Conservation (phyloP, 2,888 invertebrate genomes). For the Myopa tessellatipennis region DNA sequence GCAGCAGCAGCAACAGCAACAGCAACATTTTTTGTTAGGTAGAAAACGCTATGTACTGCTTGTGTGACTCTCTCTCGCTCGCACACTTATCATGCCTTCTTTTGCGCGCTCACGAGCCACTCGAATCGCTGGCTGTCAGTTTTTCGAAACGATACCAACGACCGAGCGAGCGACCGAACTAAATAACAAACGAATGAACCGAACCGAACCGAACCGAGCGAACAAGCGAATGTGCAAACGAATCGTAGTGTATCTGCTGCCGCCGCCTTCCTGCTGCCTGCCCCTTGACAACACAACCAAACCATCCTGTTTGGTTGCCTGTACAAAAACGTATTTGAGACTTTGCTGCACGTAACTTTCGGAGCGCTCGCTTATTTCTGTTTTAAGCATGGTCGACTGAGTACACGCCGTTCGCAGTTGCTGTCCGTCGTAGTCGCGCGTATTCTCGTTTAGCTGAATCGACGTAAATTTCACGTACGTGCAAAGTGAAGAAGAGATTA, state of each 20-base stretch:
- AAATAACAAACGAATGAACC: slow-evolving; percentile 40
- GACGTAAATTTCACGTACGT: slow-evolving; percentile 41
- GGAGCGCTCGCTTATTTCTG: slow-evolving; percentile 63
- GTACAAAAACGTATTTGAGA: slow-evolving; percentile 41
- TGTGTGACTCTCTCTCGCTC: slow-evolving; percentile 5
- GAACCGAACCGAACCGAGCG: slow-evolving; percentile 12
- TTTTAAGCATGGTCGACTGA: slow-evolving; percentile 65
- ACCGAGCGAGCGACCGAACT: slow-evolving; percentile 23
- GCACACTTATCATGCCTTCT: slow-evolving; percentile 7
- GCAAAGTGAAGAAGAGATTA: slow-evolving; percentile 5
- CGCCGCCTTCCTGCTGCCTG: background rate
- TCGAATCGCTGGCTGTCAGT: slow-evolving; percentile 30
- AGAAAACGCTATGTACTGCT: slow-evolving; percentile 31
- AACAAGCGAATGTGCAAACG: background rate
- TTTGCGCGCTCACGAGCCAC: slow-evolving; percentile 9
- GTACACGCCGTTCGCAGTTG: slow-evolving; percentile 52
- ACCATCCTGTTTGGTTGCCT: slow-evolving; percentile 13
- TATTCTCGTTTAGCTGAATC: slow-evolving; percentile 50
- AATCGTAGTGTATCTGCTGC: background rate
- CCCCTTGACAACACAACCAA: background rate
- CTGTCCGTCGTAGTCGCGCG: slow-evolving; percentile 55
- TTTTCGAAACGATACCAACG: slow-evolving; percentile 30
- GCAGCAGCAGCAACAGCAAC: slow-evolving; percentile 5
- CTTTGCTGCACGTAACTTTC: slow-evolving; percentile 60
- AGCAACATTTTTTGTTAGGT: slow-evolving; percentile 26